These are phyloP conservation scores for Cherax destructor DNA, from an alignment of 1,140 invertebrate genomes.

Conservation along the genomic window DNA sequence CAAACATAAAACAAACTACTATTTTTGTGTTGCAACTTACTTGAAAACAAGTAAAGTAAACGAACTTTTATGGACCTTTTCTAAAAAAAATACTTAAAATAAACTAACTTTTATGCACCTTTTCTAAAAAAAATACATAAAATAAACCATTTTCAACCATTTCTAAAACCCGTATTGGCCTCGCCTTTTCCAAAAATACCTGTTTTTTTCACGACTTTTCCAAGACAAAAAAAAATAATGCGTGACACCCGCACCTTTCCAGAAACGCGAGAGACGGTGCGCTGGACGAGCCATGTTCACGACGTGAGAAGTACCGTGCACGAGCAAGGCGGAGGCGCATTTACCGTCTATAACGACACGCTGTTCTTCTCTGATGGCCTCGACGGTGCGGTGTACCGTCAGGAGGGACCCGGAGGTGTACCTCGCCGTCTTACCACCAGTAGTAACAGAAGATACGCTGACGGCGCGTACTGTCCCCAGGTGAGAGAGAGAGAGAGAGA, in stretches of 20 bases:
- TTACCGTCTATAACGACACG: constrained; percentile 46
- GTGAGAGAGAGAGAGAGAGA: constrained; percentile 39
- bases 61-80: too few species aligned
- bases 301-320: constrained; percentile 22
- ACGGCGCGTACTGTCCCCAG: constrained; percentile 27
- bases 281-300: constrained; percentile 18
- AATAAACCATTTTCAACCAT: too few species aligned
- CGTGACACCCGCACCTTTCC: background rate
- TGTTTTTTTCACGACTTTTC: background rate
- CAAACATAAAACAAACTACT: too few species aligned
- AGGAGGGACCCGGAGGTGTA: background rate
- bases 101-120: too few species aligned
- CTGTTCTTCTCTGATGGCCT: constrained; percentile 38
- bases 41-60: too few species aligned
- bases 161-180: too few species aligned
- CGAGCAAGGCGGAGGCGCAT: constrained; percentile 50
- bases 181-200: background rate
- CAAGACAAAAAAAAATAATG: too few species aligned
- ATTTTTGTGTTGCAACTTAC: too few species aligned
- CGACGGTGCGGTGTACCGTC: constrained; percentile 37
- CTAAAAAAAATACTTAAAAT: too few species aligned
- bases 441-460: constrained; percentile 27
- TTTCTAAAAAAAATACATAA: too few species aligned
- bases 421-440: constrained; percentile 15
- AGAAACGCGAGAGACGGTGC: constrained; percentile 30